Percentiles rank a stretch among this genome's conserved stretches.
Conservation (phyloP, 64 coral and sea anemone species). For the Hydrozoanthus tunicans region DNA sequence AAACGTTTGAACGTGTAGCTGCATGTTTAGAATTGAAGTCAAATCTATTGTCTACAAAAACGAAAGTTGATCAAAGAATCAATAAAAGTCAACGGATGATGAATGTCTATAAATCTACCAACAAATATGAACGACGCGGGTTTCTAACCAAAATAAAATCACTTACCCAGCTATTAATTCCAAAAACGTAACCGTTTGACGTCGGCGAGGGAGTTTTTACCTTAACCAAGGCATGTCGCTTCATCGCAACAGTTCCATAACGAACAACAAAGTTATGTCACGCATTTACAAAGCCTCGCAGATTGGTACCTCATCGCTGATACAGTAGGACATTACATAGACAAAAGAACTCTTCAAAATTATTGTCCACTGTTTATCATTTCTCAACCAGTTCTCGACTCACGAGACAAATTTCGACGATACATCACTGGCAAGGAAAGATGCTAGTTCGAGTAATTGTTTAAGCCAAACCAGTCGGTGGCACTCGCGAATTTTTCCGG, state of each 20-base stretch:
- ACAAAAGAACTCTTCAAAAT: conserved; percentile 50
- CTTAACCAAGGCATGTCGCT: conserved; percentile 48
- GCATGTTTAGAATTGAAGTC: background rate
- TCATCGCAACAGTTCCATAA: conserved; percentile 18
- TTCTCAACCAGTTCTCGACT: conserved; percentile 10
- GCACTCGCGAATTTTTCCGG: conserved; percentile 20
- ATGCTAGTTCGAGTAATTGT: background rate
- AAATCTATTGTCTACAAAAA: background rate
- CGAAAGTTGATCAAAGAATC: background rate
- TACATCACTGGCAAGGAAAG: background rate
- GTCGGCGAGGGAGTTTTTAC: conserved; percentile 20
- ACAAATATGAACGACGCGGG: background rate
- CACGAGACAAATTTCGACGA: background rate
- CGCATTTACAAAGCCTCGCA: conserved; percentile 4
- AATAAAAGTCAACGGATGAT: background rate
- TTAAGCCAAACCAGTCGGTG: background rate
- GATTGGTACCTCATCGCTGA: conserved; percentile 21
- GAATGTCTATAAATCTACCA: background rate
- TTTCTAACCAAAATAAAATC: conserved; percentile 12
- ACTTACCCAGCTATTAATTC: conserved; percentile 57
- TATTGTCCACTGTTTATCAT: conserved; percentile 35
- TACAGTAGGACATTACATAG: conserved; percentile 13
- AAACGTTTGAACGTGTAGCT: background rate
- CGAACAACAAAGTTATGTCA: background rate
- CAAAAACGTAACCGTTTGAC: conserved; percentile 46